A percentile compares a stretch with the other conserved stretches of the same genome.
These are phyloP conservation scores for Balearica regulorum DNA, from an alignment of 2,797 vertebrate genomes.

Conservation along the genomic window DNA sequence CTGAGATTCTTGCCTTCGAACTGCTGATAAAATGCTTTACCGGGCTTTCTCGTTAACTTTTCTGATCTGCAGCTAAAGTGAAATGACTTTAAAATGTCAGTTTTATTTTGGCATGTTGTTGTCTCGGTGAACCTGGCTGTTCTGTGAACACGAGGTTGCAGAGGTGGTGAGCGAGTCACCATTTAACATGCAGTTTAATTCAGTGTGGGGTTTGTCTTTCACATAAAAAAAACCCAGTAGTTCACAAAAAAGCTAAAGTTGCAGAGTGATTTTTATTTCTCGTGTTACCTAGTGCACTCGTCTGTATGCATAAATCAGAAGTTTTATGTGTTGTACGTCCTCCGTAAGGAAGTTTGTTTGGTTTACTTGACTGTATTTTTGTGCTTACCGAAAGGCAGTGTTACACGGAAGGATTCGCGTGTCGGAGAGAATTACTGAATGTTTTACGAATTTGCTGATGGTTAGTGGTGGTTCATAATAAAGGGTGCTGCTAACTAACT, in stretches of 20 bases:
- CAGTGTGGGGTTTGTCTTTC: background rate
- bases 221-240: background rate
- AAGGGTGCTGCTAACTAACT: background rate
- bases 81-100: accelerated
- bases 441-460: background rate
- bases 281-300: background rate
- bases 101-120: background rate
- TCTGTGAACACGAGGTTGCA: background rate
- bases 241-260: background rate
- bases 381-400: background rate
- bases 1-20: background rate
- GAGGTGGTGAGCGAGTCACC: accelerated
- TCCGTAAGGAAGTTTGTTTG: background rate
- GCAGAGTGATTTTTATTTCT: background rate
- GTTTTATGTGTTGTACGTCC: background rate
- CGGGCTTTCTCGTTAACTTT: background rate
- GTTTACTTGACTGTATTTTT: background rate
- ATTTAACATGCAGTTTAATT: background rate
- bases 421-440: background rate
- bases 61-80: background rate
- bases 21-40: background rate
- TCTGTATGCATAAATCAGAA: background rate
- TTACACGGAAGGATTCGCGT: background rate
- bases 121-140: background rate
- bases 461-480: background rate